Conservation (phyloP, 2,113 vertebrate genomes). For the Sturnus vulgaris region DNA sequence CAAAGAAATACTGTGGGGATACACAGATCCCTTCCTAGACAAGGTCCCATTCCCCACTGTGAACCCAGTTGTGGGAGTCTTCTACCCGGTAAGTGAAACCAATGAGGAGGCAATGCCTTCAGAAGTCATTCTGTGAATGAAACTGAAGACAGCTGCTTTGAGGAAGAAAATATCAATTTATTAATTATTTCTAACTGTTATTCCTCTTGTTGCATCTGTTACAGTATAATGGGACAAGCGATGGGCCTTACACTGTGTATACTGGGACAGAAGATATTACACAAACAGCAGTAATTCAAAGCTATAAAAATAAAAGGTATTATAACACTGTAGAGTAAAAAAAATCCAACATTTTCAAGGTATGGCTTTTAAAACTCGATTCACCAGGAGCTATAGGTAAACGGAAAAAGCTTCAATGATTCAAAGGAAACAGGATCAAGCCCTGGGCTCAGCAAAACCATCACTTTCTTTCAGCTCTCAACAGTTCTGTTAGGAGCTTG, state of each 20-base stretch:
- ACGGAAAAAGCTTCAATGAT: neutral
- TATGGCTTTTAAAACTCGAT: neutral
- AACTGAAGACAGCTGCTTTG: neutral
- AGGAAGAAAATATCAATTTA: neutral
- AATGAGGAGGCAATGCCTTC: neutral
- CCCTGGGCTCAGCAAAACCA: neutral
- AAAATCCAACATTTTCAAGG: neutral
- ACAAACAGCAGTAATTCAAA: constrained; percentile 82
- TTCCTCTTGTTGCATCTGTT: constrained; percentile 28
- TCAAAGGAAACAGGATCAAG: neutral
- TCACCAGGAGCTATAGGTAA: neutral
- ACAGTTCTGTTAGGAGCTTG: neutral
- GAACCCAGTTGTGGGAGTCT: constrained; percentile 70
- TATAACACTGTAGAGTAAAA: neutral
- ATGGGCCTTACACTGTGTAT: constrained; percentile 83
- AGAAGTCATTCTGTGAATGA: neutral
- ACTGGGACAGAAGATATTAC: constrained; percentile 81
- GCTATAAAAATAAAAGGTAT: constrained; percentile 81
- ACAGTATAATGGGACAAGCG: constrained; percentile 87
- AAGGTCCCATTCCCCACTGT: constrained; percentile 29
- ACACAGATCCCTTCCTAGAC: constrained; percentile 78
- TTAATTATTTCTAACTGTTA: neutral
- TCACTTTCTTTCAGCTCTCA: neutral
- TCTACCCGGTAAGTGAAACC: constrained; percentile 78
- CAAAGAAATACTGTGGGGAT: constrained; percentile 90